Conservation (phyloP, 2,113 vertebrate species). For the Oreocharis arfaki region DNA sequence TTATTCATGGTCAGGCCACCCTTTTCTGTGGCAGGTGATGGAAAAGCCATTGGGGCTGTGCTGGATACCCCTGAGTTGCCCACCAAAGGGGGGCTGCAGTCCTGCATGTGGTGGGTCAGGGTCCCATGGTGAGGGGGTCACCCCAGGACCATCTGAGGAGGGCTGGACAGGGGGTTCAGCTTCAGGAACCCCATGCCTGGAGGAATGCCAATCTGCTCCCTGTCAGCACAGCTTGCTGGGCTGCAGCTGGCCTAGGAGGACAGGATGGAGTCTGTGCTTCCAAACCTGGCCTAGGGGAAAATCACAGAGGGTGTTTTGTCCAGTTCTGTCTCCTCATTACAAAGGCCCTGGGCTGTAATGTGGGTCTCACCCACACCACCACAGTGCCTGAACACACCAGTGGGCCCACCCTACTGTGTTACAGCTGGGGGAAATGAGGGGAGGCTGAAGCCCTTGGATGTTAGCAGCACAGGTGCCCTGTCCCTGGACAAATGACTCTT, state of each 20-base stretch:
- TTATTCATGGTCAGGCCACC: not conserved
- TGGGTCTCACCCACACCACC: not conserved
- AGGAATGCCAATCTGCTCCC: fast-evolving
- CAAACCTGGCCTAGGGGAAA: not conserved
- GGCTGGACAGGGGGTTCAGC: not conserved
- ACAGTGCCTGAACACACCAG: not conserved
- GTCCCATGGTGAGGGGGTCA: too few relatives aligned
- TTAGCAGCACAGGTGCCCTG: not conserved
- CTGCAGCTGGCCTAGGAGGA: not conserved
- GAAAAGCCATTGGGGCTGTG: not conserved
- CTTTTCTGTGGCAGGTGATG: not conserved
- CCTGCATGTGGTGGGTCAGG: fast-evolving
- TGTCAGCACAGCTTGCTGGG: not conserved
- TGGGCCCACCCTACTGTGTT: too few relatives aligned
- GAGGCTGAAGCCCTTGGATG: not conserved
- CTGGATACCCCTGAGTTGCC: not conserved
- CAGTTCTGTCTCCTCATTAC: not conserved
- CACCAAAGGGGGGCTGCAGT: not conserved
- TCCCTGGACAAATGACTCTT: not conserved
- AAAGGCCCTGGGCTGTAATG: not conserved
- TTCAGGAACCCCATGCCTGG: not conserved
- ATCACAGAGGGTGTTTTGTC: not conserved
- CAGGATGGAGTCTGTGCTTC: not conserved
- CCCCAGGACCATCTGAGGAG: not conserved
- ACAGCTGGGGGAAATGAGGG: not conserved